These are phyloP conservation scores for Chionodraco myersi DNA, from an alignment of 2,113 vertebrate genomes.

Conservation along the genomic window DNA sequence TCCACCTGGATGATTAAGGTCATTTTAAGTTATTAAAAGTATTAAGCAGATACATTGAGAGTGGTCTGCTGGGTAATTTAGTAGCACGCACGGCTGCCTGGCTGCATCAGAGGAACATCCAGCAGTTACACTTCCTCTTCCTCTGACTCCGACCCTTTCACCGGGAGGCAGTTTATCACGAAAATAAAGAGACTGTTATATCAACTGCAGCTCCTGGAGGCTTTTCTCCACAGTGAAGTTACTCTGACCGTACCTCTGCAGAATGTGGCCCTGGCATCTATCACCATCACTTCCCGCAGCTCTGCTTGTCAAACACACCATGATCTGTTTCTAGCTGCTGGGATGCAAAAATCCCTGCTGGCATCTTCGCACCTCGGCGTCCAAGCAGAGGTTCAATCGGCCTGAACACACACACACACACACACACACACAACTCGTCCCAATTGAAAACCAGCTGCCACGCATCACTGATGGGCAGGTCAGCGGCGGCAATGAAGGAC, in stretches of 20 bases:
- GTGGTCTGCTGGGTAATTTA: too few relatives aligned
- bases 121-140: not conserved
- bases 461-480: conserved; percentile 64
- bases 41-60: too few relatives aligned
- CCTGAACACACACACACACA: not conserved
- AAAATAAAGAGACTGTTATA: not conserved
- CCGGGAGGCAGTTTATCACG: not conserved
- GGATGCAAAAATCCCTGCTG: conserved; percentile 44
- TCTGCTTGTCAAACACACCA: conserved; percentile 30
- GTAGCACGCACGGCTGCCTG: too few relatives aligned
- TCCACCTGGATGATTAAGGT: too few relatives aligned
- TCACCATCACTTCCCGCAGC: not conserved
- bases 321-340: conserved; percentile 33
- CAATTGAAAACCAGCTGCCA: conserved; percentile 48
- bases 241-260: not conserved
- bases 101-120: not conserved
- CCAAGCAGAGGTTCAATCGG: conserved; percentile 32
- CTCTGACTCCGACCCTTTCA: not conserved
- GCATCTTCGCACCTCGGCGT: conserved; percentile 36
- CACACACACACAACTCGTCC: not conserved
- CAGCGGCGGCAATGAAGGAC: conserved; percentile 72
- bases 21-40: too few relatives aligned
- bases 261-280: not conserved
- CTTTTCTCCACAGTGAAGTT: not conserved
- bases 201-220: not conserved